These are phyloP conservation scores for Podarcis lilfordi DNA, from an alignment of 2,797 vertebrate species.

Conservation along the genomic window DNA sequence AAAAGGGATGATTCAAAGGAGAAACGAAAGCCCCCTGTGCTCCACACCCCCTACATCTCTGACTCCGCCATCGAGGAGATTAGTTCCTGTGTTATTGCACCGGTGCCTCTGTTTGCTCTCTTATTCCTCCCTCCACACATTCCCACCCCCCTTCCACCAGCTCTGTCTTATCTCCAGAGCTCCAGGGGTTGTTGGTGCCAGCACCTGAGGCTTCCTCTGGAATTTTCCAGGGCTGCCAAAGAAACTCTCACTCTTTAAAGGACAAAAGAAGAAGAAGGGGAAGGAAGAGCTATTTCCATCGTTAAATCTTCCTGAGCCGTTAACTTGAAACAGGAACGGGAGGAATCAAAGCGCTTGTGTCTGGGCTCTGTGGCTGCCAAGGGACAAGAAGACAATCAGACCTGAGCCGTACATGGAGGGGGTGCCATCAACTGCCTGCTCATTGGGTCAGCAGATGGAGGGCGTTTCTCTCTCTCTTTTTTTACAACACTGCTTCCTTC, in stretches of 20 bases:
- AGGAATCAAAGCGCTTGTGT: constrained; percentile 48
- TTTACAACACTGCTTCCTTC: not conserved
- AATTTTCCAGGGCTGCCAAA: constrained; percentile 46
- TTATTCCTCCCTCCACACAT: no score
- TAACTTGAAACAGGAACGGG: constrained; percentile 52
- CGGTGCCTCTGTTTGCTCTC: not conserved
- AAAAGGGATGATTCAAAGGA: constrained; percentile 21
- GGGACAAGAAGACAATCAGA: constrained; percentile 25
- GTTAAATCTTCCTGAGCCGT: constrained; percentile 52
- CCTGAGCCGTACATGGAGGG: not conserved
- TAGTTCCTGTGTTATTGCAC: constrained; percentile 15
- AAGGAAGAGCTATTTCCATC: constrained; percentile 40
- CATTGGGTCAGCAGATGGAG: fast-evolving
- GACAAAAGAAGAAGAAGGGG: constrained; percentile 18
- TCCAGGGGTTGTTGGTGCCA: fast-evolving
- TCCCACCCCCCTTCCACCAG: not conserved
- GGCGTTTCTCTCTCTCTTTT: not conserved
- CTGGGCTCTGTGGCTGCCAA: not conserved
- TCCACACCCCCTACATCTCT: not conserved
- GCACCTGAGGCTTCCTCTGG: not conserved
- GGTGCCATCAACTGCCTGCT: not conserved
- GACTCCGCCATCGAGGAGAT: constrained; percentile 30
- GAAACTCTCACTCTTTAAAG: constrained; percentile 58
- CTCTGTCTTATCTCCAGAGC: constrained; percentile 60
- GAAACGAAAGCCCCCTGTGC: not conserved